Evolutionary conservation across 2,888 invertebrate species (phyloP), one percentile per base, ranked within the genome.

Genomic region (Dyspetes luteomarginatus): DNA sequence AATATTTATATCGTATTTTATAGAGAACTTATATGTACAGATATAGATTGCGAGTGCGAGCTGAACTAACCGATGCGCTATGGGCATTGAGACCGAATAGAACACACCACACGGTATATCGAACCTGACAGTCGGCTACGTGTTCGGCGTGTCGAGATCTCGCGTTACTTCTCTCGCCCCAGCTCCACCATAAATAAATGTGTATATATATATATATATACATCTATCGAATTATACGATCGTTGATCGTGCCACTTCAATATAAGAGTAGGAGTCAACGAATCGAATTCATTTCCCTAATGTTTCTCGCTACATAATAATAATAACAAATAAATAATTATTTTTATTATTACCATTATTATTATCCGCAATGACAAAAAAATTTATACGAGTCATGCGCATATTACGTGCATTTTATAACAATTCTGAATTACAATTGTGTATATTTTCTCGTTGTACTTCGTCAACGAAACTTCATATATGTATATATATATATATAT

Each of bases 41-140:
- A 60, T 45, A 45, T 56, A n/a, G n/a, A 28, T 45, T 7, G 60
- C 60, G 17, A 19, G 26, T 36, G 3, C 17, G 58, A 68, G 50
- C 43, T 68, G 73, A 68, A 73, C 68, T 62, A 68, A 69, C 69
- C 75, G 65, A 65, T 65, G 65, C 52, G 28, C 58, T 48, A 71
- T 69, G 58, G 79, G 69, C 28, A 71, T 64, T 65, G 65, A 24
- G 78, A 60, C 36, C 64, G 52, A 67, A 19, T 68, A 43, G 64
- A 22, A n/a, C 69, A 52, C n/a, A n/a, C n/a, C n/a, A n/a, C n/a
- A n/a, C 24, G 64, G 45, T 75, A 65, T 71, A 79, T 79, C 79
- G 79, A 71, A 79, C 58, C 58, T 75, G 79, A 79, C 79, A 75
- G 77, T 41, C 71, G 55, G 69, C 64, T 64, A 64, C 69, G 64